Conservation (phyloP, 1,140 invertebrate species). For the Drosophila aff. region DNA sequence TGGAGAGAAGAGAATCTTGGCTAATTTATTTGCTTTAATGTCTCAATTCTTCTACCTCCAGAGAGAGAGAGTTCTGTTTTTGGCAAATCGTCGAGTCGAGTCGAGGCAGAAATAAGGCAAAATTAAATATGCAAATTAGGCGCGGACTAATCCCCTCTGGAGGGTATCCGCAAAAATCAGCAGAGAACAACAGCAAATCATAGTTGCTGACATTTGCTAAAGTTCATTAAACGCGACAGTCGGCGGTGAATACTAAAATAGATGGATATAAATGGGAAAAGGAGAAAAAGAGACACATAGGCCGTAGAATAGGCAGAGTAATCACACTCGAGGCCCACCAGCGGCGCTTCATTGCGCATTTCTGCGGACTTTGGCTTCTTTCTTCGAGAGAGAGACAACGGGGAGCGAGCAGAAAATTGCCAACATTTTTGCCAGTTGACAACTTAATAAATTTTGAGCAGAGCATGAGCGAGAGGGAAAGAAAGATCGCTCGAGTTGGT, state of each 20-base stretch:
- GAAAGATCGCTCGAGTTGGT: constrained; percentile 58
- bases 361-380: constrained; percentile 18
- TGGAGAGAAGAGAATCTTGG: constrained; percentile 3
- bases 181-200: constrained; percentile 57
- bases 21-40: constrained; percentile 30
- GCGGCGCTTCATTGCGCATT: constrained; percentile 37
- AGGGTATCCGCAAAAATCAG: constrained; percentile 13
- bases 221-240: constrained; percentile 77
- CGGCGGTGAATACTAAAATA: constrained; percentile 38
- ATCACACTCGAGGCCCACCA: constrained; percentile 43
- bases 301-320: constrained; percentile 27
- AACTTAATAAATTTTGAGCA: constrained; percentile 81
- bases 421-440: constrained; percentile 79
- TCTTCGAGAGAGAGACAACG: constrained; percentile 1
- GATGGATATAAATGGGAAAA: constrained; percentile 9
- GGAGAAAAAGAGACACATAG: constrained; percentile 6
- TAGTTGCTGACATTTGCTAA: constrained; percentile 69
- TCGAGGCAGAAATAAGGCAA: constrained; percentile 42
- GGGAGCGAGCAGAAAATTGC: constrained; percentile 57
- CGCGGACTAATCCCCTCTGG: constrained; percentile 40
- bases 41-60: constrained; percentile 11
- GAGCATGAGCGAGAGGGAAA: constrained; percentile 11
- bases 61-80: neutral
- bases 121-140: constrained; percentile 77
- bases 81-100: neutral